These are phyloP conservation scores for Dipodomys stephensi DNA, from an alignment of 2,113 vertebrate species.

Conservation along the genomic window DNA sequence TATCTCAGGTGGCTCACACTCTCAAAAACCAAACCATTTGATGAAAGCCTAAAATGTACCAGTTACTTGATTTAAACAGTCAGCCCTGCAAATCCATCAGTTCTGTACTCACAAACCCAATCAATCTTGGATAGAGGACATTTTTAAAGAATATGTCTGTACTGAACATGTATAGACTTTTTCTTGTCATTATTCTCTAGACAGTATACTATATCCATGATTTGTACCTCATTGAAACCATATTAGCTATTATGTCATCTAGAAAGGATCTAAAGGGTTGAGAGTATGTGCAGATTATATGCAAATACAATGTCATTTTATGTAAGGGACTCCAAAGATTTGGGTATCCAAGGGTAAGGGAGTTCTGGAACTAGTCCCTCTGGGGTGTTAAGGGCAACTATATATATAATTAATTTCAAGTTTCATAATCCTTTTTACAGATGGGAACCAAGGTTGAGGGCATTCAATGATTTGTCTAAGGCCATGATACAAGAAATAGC, in stretches of 20 bases:
- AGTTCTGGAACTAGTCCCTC: not conserved
- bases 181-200: not conserved
- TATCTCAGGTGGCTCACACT: not conserved
- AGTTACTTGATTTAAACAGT: not conserved
- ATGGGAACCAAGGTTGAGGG: not conserved
- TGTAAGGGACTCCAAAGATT: not conserved
- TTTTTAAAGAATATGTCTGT: not conserved
- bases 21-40: not conserved
- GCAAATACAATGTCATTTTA: not conserved
- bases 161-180: not conserved
- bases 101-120: not conserved
- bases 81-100: not conserved
- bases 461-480: not conserved
- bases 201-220: not conserved
- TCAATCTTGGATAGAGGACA: not conserved
- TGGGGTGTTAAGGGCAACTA: not conserved
- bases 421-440: constrained; percentile 2
- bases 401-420: not conserved
- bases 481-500: not conserved
- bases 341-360: not conserved
- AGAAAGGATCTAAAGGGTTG: no score
- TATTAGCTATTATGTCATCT: not conserved
- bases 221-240: not conserved
- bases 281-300: not conserved
- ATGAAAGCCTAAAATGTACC: not conserved